Percentiles rank a stretch among this genome's conserved stretches.
Conservation (phyloP, 2,888 invertebrate species). For the Tortrix viridana region DNA sequence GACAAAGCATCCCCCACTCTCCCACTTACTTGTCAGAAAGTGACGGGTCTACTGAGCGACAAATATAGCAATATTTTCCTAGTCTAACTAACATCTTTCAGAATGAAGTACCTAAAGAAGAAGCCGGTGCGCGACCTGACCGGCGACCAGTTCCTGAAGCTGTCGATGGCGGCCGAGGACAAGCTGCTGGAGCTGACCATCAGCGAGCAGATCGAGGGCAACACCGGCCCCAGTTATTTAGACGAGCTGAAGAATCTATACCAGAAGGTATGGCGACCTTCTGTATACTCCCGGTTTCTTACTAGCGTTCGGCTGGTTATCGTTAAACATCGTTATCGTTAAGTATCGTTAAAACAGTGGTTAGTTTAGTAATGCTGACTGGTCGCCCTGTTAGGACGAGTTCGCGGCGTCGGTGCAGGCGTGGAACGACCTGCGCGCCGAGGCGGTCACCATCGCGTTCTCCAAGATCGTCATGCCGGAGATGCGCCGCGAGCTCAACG, state of each 20-base stretch:
- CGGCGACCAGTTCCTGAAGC: slow-evolving; percentile 95
- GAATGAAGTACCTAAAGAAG: slow-evolving; percentile 94
- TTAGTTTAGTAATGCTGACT: not conserved
- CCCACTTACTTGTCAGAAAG: not conserved
- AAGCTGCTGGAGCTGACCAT: slow-evolving; percentile 89
- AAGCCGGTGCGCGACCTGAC: slow-evolving; percentile 96
- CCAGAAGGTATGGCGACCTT: slow-evolving; percentile 84
- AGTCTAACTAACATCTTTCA: no score
- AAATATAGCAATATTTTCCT: no score
- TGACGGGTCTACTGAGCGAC: not conserved
- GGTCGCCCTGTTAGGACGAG: slow-evolving; percentile 88
- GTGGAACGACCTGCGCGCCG: slow-evolving; percentile 96
- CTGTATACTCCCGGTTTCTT: no score
- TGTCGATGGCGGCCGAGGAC: slow-evolving; percentile 92
- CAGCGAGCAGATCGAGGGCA: slow-evolving; percentile 91
- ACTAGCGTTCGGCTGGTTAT: no score
- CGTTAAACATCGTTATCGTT: no score
- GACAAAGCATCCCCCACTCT: no score
- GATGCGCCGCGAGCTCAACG: slow-evolving; percentile 92
- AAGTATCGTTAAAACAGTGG: no score
- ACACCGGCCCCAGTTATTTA: slow-evolving; percentile 90
- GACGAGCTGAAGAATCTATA: slow-evolving; percentile 95
- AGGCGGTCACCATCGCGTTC: slow-evolving; percentile 94
- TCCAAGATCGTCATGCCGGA: slow-evolving; percentile 95
- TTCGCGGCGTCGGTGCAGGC: slow-evolving; percentile 97